phyloP scores from a whole-genome alignment of 2,888 invertebrate species.

The Hirtodrosophila histrioides region DNA sequence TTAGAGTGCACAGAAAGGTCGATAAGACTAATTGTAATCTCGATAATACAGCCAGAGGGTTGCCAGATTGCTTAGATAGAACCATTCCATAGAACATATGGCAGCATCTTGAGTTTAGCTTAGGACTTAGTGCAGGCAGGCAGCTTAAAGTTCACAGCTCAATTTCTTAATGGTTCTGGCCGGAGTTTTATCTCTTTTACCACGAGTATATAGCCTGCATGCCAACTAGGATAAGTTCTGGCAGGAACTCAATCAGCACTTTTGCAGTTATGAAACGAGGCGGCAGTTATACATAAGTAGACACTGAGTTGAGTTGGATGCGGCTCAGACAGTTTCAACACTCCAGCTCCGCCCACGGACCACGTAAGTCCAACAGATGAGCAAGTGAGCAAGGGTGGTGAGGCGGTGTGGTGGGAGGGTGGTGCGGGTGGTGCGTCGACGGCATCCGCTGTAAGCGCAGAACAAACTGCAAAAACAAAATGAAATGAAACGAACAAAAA shows the following conservation, averaged over 20 bases:
- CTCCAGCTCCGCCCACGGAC: conserved; percentile 46
- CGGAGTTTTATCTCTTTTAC: conserved; percentile 16
- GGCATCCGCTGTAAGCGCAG: conserved; percentile 62
- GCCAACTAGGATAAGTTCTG: conserved; percentile 43
- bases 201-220: conserved; percentile 8
- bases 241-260: conserved; percentile 63
- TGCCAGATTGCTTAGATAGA: too few relatives aligned
- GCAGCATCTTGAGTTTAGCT: too few relatives aligned
- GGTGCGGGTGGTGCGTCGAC: conserved; percentile 26
- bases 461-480: conserved; percentile 54
- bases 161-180: conserved; percentile 35
- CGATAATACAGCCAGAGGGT: too few relatives aligned
- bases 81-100: too few relatives aligned
- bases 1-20: too few relatives aligned
- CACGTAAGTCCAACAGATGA: conserved; percentile 31
- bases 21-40: too few relatives aligned
- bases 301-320: conserved; percentile 25
- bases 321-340: conserved; percentile 27
- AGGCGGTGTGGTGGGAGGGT: background rate
- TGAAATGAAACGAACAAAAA: conserved; percentile 23
- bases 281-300: conserved; percentile 35
- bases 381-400: background rate
- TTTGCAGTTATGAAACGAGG: conserved; percentile 54
- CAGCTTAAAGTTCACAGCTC: conserved; percentile 12
- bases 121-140: too few relatives aligned